A percentile compares a stretch with the other conserved stretches of the same genome.
Evolutionary conservation across 1,140 invertebrate genomes (phyloP).

Genomic region (Geopemphigus sp.): DNA sequence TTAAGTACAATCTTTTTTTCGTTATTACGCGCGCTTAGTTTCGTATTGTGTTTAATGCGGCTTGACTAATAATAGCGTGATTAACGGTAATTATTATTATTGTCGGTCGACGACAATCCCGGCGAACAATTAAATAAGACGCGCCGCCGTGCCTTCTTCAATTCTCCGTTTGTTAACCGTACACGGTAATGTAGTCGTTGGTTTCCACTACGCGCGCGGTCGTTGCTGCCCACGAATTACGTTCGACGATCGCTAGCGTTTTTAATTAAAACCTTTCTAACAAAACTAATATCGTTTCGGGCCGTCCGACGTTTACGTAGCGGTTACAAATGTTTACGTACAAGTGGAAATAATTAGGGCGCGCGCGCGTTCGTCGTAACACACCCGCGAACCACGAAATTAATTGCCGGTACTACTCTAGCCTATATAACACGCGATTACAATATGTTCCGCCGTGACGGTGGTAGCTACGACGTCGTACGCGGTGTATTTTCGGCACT

Average conservation of each 20-base stretch:
- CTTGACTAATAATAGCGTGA: not conserved
- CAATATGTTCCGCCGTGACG: too few relatives aligned
- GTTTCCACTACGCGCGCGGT: not conserved
- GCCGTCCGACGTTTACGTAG: too few relatives aligned
- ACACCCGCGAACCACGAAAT: too few relatives aligned
- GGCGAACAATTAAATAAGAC: slow-evolving; percentile 4
- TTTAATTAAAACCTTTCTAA: too few relatives aligned
- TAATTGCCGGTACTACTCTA: too few relatives aligned
- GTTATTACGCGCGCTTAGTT: not conserved
- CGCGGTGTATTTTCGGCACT: too few relatives aligned
- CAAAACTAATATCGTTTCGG: too few relatives aligned
- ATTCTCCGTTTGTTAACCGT: not conserved
- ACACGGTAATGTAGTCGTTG: not conserved
- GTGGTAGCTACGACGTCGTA: too few relatives aligned
- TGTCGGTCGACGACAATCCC: not conserved
- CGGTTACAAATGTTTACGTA: too few relatives aligned
- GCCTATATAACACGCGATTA: too few relatives aligned
- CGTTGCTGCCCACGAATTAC: not conserved
- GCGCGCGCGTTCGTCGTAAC: too few relatives aligned
- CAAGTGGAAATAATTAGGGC: too few relatives aligned
- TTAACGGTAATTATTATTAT: slow-evolving; percentile 3
- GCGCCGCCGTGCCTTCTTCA: not conserved
- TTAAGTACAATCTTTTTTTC: not conserved
- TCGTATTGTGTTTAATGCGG: not conserved
- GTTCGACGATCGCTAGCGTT: not conserved